Conservation (phyloP, 2,888 invertebrate genomes). For the Eurytoma adleriae region DNA sequence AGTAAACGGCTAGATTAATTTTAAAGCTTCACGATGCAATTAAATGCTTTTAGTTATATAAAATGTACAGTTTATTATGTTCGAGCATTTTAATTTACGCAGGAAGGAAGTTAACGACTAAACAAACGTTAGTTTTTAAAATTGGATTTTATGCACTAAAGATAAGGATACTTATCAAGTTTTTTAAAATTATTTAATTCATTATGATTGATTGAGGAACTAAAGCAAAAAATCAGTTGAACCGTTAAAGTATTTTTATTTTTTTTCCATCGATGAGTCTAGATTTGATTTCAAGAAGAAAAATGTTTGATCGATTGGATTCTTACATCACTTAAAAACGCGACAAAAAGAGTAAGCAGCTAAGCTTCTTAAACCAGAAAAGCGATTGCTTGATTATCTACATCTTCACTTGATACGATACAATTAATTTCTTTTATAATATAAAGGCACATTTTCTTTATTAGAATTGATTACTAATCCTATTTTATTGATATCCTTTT, state of each 20-base stretch:
- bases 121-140: too few relatives aligned
- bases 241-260: neutral
- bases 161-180: too few relatives aligned
- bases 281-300: neutral
- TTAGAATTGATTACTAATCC: too few relatives aligned
- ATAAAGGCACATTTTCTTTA: neutral
- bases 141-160: too few relatives aligned
- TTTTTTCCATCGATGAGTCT: conserved; percentile 21
- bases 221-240: neutral
- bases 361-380: conserved; percentile 14
- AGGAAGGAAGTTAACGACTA: too few relatives aligned
- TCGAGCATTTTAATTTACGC: too few relatives aligned
- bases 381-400: conserved; percentile 35
- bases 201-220: conserved; percentile 1
- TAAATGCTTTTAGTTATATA: too few relatives aligned
- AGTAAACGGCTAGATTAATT: too few relatives aligned
- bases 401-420: neutral
- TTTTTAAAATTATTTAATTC: neutral
- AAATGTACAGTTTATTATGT: too few relatives aligned
- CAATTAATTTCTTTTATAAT: neutral
- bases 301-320: conserved; percentile 32
- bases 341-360: conserved; percentile 9
- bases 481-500: too few relatives aligned
- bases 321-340: conserved; percentile 13
- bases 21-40: too few relatives aligned